Evolutionary conservation across 2,888 invertebrate genomes (phyloP), one percentile per base, ranked within the genome.

Genomic region (Sinelater perroti): DNA sequence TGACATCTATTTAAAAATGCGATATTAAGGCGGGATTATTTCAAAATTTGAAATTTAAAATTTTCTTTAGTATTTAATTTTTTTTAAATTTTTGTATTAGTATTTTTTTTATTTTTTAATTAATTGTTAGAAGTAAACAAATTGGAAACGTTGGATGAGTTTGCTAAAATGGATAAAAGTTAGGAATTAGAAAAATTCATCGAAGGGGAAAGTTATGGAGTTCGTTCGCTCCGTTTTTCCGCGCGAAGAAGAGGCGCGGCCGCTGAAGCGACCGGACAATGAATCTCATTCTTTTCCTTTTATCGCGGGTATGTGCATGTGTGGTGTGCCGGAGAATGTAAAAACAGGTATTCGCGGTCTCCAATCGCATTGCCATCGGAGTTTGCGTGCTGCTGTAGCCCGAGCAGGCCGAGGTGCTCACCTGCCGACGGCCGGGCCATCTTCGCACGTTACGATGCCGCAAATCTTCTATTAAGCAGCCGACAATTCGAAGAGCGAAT

Each of bases 261-360:
- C 6, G 42, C 42, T 36, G 38, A 35, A 17, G 33, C 38, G 16
- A 36, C 20, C 33, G 46, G 28, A 54, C 36, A 56, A 51, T 57
- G 45, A 57, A 46, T 52, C 46, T 54, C 26, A 58, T 58, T 54
- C 44, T 54, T 54, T 58, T 59, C 45, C 45, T 51, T 60, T 55
- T 60, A 60, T 46, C 60, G 47, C 31, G 55, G 47, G 56, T 51
- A 51, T 53, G 57, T 63, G 58, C 50, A 55, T 51, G 52, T 52
- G 57, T 57, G 56, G 60, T 61, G 56, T 58, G 60, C 57, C 59
- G 54, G 68, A 67, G 68, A 67, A 66, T 62, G 69, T 69, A 68
- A 69, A 69, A 71, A 72, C 71, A 70, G 69, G 71, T 72, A 72
- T 70, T 68, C 62, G 57, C 59, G 66, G 62, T 63, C 66, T 63